Base-by-base conservation (phyloP, 2,113 vertebrate genomes). In the Rhinichthys klamathensis region DNA sequence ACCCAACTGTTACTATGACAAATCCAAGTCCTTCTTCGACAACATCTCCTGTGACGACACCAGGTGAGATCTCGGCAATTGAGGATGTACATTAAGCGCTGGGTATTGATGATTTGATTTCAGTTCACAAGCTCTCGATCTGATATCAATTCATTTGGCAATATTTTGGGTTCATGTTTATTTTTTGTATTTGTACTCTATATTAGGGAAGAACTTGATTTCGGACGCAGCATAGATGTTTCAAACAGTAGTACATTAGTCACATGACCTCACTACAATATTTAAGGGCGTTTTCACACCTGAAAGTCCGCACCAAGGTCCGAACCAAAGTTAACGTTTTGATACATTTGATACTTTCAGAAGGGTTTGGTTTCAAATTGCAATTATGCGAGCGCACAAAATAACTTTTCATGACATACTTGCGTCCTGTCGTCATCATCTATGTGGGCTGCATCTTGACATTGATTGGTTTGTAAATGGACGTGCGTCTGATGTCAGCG, bases 1-100 rank as follows among this genome's bases (percentile, higher is more conserved):
- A 32, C 96, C 96, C 81, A 93, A 96, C 70, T 97, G 96, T 89
- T 99, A 99, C 90, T 99, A 99, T 25, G 98, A 99, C 94, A 99
- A 99, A 95, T 95, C 98, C 89, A 99, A 99, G 93, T 99, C 98
- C 78, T 99, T 99, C 94, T 99, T 99, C 67, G 98, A 99, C 92
- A 99, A 99, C 92, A 97, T 99, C 92, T 99, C 97, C 83, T 97
- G 96, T 92, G 97, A 99, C 81, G 97, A 97, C 87, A 92, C 94
- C 67, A 97, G 97, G 98, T 99, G 96, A 3, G 27, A 8, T 30
- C 5, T 7, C 7, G 8, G n/a, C 1, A 49, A 4, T 38, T 2
- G 1, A 69, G 0, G 1, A 0, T 69, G 7, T 35, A 2, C 30
- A 21, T 69, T 69, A 21, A 38, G 30, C 2, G 63, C 30, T 2